Conservation (phyloP, 2,797 vertebrate species). For the Aeoliscus strigatus region DNA sequence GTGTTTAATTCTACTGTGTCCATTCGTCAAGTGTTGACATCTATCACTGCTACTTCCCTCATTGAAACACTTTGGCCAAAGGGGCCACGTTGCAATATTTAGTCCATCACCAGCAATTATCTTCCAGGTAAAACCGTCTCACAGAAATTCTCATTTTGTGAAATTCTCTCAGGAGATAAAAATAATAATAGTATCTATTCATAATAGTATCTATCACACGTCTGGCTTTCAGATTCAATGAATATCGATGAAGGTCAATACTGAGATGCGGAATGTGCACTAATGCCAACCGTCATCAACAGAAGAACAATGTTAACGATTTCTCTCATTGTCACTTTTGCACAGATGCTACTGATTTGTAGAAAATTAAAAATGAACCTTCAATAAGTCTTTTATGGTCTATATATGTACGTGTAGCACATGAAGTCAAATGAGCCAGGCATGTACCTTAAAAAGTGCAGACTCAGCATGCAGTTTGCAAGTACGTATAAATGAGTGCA, state of each 20-base stretch:
- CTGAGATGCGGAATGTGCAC: conserved; percentile 38
- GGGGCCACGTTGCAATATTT: conserved; percentile 41
- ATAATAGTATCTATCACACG: conserved; percentile 33
- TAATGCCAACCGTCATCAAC: conserved; percentile 17
- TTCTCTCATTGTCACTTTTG: conserved; percentile 7
- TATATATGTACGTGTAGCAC: neutral
- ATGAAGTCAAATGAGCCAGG: conserved; percentile 2
- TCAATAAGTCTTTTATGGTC: too few relatives aligned
- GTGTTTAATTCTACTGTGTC: conserved; percentile 57
- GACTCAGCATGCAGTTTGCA: conserved; percentile 2
- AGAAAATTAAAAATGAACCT: too few relatives aligned
- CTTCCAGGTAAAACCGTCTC: conserved; percentile 44
- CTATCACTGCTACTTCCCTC: conserved; percentile 58
- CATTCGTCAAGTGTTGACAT: conserved; percentile 55
- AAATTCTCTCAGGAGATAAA: too few relatives aligned
- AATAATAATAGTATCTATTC: conserved; percentile 23
- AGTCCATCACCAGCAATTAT: conserved; percentile 67
- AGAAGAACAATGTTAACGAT: too few relatives aligned
- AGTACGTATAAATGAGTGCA: conserved; percentile 10
- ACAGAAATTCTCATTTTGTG: too few relatives aligned
- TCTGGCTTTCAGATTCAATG: conserved; percentile 54
- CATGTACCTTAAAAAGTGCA: neutral
- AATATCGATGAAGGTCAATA: conserved; percentile 52
- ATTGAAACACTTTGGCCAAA: conserved; percentile 55
- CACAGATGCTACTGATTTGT: conserved; percentile 8